These are phyloP conservation scores for Eupithecia inturbata DNA, from an alignment of 2,888 invertebrate genomes.

Conservation along the genomic window DNA sequence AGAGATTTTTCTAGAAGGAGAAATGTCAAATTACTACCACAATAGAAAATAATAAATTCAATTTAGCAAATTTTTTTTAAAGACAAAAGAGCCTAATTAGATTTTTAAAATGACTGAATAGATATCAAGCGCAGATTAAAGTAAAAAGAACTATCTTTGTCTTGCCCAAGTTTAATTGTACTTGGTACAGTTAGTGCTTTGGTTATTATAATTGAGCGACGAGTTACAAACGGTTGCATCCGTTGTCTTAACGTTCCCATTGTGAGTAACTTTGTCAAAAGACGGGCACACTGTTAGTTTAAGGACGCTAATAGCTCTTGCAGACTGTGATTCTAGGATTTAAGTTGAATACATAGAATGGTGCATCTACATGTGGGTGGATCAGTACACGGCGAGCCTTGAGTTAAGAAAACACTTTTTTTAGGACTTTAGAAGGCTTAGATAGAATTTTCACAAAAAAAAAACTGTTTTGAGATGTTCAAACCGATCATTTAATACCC, in stretches of 20 bases:
- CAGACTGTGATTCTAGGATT: slow-evolving; percentile 1
- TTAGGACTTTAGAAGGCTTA: no score
- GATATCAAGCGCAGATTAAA: slow-evolving; percentile 9
- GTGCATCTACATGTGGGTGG: neutral
- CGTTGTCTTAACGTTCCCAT: slow-evolving; percentile 59
- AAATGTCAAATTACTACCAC: neutral
- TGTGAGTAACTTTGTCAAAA: slow-evolving; percentile 34
- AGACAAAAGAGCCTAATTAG: neutral
- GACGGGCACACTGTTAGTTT: slow-evolving; percentile 15
- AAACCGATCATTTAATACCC: no score
- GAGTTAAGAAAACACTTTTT: no score
- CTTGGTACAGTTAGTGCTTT: slow-evolving; percentile 39
- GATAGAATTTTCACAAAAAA: no score
- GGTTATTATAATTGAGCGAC: slow-evolving; percentile 68
- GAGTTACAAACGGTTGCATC: slow-evolving; percentile 76
- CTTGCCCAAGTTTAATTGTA: slow-evolving; percentile 28
- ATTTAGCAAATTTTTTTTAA: neutral
- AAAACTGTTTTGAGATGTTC: no score
- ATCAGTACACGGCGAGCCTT: neutral
- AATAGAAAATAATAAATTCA: neutral
- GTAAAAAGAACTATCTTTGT: slow-evolving; percentile 6
- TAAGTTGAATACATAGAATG: neutral
- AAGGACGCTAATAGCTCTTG: slow-evolving; percentile 3
- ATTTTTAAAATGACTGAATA: slow-evolving; percentile 1
- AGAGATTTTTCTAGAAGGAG: neutral